Base-by-base conservation (phyloP, 2,888 invertebrate species). In the Heteropelma amictum region DNA sequence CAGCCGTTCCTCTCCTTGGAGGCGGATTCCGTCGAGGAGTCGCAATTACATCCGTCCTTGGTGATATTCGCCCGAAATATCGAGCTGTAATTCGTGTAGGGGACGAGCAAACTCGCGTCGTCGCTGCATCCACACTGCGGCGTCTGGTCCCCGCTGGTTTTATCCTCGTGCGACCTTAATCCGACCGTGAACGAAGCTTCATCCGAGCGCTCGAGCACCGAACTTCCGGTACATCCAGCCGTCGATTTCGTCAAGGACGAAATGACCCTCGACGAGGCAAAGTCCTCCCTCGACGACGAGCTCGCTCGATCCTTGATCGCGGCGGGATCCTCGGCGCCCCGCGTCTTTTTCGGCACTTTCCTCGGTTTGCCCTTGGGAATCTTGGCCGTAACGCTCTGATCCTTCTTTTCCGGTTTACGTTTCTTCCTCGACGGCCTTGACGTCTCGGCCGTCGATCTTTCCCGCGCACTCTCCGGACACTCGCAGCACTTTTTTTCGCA, bases 301-400 rank as follows among this genome's bases (percentile, higher is more conserved):
- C n/a, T n/a, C n/a, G n/a, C n/a, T n/a, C n/a, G n/a, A n/a, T n/a
- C n/a, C n/a, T n/a, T n/a, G n/a, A n/a, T n/a, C n/a, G n/a, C n/a
- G n/a, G n/a, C n/a, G n/a, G n/a, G 19, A 12, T 38, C 51, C 6
- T 58, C 49, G 6, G n/a, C 1, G 4, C 2, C 21, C 23, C 12
- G 19, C 10, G n/a, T 21, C 12, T 42, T 30, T 35, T 42, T 42
- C 0, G 35, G 1, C 5, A 10, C 6, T 58, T 54, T 51, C 12
- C 70, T 75, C 1, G 8, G n/a, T 21, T 78, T 78, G 58, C 63
- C 61, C 3, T 47, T 80, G 0, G 83, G 64, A 35, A 83, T 81
- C 60, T 79, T 82, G 0, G 78, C 84, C 63, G 80, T 77, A 12
- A 79, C 80, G 4, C 76, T 45, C 30, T 82, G 80, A 33, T 85